Conservation (phyloP, 2,797 vertebrate species). For the Syngnathus acus region DNA sequence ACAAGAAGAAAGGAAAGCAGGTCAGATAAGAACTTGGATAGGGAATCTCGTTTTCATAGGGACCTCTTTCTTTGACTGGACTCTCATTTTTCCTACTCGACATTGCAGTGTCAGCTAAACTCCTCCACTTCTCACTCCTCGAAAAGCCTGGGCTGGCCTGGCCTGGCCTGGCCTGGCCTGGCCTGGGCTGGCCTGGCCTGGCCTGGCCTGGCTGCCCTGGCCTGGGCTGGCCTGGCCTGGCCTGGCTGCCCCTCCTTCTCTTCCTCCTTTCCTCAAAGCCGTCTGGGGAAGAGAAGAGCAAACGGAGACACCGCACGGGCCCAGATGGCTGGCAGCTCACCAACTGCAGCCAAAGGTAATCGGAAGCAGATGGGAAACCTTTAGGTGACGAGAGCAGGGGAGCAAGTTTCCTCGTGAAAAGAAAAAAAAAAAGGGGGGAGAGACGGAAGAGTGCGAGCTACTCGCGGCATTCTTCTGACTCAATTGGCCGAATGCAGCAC, state of each 20-base stretch:
- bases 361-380: slow-evolving; percentile 84
- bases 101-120: slow-evolving; percentile 51
- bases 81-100: slow-evolving; percentile 39
- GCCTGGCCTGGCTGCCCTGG: slow-evolving; percentile 12
- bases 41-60: slow-evolving; percentile 36
- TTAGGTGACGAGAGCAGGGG: slow-evolving; percentile 73
- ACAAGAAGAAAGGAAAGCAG: background rate
- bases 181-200: slow-evolving; percentile 1
- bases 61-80: slow-evolving; percentile 41
- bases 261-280: slow-evolving; percentile 40
- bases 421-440: slow-evolving; percentile 17
- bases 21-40: slow-evolving; percentile 24
- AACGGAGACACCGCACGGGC: slow-evolving; percentile 63
- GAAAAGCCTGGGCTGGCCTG: slow-evolving; percentile 28
- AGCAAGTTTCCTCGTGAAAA: slow-evolving; percentile 72
- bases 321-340: slow-evolving; percentile 71
- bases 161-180: too few species aligned
- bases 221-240: background rate
- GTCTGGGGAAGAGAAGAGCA: slow-evolving; percentile 55
- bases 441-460: slow-evolving; percentile 41
- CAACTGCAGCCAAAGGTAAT: slow-evolving; percentile 84
- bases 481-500: slow-evolving; percentile 25
- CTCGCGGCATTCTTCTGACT: slow-evolving; percentile 16
- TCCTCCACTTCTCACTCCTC: slow-evolving; percentile 23
- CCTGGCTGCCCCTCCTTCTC: slow-evolving; percentile 21